These are phyloP conservation scores for Labrus mixtus DNA, from an alignment of 2,113 vertebrate species.

Conservation along the genomic window DNA sequence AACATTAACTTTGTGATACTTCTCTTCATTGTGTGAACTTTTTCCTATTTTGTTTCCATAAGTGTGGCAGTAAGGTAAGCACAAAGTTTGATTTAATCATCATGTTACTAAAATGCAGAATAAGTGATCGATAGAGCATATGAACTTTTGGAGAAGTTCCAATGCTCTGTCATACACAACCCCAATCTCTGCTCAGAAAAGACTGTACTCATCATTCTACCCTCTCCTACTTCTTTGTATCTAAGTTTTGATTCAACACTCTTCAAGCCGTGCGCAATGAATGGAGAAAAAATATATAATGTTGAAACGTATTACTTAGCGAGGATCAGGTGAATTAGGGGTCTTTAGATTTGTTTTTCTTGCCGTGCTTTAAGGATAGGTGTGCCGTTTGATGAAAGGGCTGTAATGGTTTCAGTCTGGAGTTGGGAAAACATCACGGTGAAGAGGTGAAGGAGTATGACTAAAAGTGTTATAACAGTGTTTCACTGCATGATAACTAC, in stretches of 20 bases:
- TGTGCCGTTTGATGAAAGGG: constrained; percentile 51
- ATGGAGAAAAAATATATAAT: constrained; percentile 46
- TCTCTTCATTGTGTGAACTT: background rate
- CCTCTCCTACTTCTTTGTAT: background rate
- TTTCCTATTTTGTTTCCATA: background rate
- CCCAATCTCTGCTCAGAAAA: background rate
- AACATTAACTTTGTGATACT: background rate
- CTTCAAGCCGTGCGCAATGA: constrained; percentile 27
- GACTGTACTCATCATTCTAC: too few relatives aligned
- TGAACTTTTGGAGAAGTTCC: background rate
- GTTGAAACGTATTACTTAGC: constrained; percentile 39
- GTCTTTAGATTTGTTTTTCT: constrained; percentile 50
- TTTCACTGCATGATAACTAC: background rate
- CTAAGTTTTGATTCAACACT: constrained; percentile 6
- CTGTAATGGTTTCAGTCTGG: constrained; percentile 70
- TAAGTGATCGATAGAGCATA: background rate
- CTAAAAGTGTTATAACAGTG: constrained; percentile 10
- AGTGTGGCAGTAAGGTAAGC: too few relatives aligned
- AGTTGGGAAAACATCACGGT: constrained; percentile 25
- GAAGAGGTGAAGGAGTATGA: constrained; percentile 7
- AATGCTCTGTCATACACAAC: background rate
- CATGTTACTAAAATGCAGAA: background rate
- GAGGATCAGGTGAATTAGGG: constrained; percentile 44
- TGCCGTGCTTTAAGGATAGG: constrained; percentile 54
- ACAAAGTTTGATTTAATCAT: background rate